Evolutionary conservation across 2,113 vertebrate species (phyloP).

Genomic region (Mesoclemmys tuberculata): DNA sequence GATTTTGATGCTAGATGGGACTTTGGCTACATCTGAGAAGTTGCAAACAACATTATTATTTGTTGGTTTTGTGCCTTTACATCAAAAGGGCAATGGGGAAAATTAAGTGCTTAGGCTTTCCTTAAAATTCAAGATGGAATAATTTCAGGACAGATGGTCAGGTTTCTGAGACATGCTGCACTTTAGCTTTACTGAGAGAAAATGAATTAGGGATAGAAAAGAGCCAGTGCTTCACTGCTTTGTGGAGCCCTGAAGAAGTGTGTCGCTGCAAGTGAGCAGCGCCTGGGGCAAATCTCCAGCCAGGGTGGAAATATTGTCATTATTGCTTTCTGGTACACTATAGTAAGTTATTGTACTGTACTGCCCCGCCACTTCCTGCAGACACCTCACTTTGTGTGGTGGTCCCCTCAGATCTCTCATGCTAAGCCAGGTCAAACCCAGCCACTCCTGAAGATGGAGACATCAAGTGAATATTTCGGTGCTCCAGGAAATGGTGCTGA

Average conservation of each 20-base stretch:
- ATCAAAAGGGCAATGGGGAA: neutral
- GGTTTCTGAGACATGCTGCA: neutral
- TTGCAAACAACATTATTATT: neutral
- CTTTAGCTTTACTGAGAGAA: neutral
- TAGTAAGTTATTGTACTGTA: neutral
- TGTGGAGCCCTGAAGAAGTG: neutral
- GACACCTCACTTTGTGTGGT: neutral
- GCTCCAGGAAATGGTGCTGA: neutral
- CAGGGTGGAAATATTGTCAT: neutral
- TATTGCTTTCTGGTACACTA: neutral
- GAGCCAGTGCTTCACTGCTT: fast-evolving
- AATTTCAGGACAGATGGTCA: neutral
- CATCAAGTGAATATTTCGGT: fast-evolving
- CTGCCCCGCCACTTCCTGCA: neutral
- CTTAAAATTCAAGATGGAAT: neutral
- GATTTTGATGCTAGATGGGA: neutral
- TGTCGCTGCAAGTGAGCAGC: fast-evolving
- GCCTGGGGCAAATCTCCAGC: fast-evolving
- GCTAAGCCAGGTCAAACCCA: neutral
- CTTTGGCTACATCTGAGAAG: neutral
- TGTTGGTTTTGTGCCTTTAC: fast-evolving
- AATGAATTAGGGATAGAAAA: neutral
- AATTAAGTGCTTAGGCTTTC: neutral
- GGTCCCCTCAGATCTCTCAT: neutral
- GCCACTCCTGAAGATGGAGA: neutral